Base-by-base conservation (phyloP, 2,113 vertebrate species). In the Tor tambroides region DNA sequence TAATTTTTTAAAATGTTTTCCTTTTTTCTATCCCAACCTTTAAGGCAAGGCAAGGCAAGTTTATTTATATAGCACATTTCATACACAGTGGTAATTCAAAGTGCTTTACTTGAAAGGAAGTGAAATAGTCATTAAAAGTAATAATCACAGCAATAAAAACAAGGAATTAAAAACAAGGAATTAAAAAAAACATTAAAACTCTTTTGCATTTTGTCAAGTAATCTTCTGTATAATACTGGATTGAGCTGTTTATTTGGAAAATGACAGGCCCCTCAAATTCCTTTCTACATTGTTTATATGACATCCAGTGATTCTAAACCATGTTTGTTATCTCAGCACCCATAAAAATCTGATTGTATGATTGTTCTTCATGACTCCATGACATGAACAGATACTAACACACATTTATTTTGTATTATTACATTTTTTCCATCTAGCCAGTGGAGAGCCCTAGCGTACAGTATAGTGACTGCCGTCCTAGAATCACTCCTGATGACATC, bases 271-370 rank as follows among this genome's bases (percentile, higher is more conserved):
- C 69, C 43, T 23, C 72, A 76, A 43, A 76, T 76, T 75, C 23
- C 23, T 75, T 75, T 46, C 23, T n/a, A n/a, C 72, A 75, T 8
- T 46, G 41, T 75, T 75, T 46, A 75, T 75, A 26, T 46, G 5
- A 7, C 41, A 8, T 46, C 41, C 21, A 41, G 35, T 5, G 21
- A 12, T 72, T 38, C 32, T 43, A 26, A 10, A 46, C 38, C 72
- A 75, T 75, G 38, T 76, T 76, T 76, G 41, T 26, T 76, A 76
- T 76, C 74, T n/a, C n/a, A 28, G n/a, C 23, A 46, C 12, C 12
- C 9, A n/a, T n/a, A 43, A 3, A 17, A 46, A 75, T 75, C 38
- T 43, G 38, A 74, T 75, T 74, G 23, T 6, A 43, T 75, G 71
- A 43, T 43, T 14, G 5, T 23, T 75, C 67, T 43, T 75, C 21